These are phyloP conservation scores for Hydrotaea diabolus DNA, from an alignment of 2,888 invertebrate species.

Conservation along the genomic window DNA sequence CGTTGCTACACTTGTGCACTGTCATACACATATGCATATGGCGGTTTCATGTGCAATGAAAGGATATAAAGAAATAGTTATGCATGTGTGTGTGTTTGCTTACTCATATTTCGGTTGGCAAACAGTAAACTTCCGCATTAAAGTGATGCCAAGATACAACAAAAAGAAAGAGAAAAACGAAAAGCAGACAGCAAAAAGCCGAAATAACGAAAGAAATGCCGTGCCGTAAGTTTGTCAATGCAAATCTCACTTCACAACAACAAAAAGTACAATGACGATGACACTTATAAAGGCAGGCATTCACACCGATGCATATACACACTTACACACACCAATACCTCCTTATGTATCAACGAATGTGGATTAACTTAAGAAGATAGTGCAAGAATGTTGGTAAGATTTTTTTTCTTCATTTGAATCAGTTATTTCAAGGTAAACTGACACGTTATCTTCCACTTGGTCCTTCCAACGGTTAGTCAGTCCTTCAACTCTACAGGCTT, in stretches of 20 bases:
- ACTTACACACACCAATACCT: too few relatives aligned
- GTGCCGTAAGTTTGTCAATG: neutral
- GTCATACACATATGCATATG: neutral
- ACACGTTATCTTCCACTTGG: too few relatives aligned
- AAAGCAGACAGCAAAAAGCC: neutral
- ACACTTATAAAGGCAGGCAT: neutral
- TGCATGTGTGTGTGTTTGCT: conserved; percentile 4
- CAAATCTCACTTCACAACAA: neutral
- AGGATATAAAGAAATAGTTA: conserved; percentile 31
- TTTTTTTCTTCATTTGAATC: too few relatives aligned
- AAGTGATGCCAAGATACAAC: conserved; percentile 61
- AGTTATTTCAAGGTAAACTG: too few relatives aligned
- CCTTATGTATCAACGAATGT: too few relatives aligned
- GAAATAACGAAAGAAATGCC: conserved; percentile 3
- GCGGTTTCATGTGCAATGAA: conserved; percentile 38
- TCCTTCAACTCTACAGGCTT: too few relatives aligned
- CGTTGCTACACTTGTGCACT: neutral
- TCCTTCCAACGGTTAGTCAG: too few relatives aligned
- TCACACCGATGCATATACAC: too few relatives aligned
- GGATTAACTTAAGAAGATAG: too few relatives aligned
- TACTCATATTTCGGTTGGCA: conserved; percentile 55
- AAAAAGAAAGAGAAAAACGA: too few relatives aligned
- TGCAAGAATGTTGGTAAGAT: too few relatives aligned
- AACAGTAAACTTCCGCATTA: conserved; percentile 58
- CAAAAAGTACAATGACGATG: neutral